Conservation (phyloP, 2,797 vertebrate genomes). For the Eurystomus glaucurus region DNA sequence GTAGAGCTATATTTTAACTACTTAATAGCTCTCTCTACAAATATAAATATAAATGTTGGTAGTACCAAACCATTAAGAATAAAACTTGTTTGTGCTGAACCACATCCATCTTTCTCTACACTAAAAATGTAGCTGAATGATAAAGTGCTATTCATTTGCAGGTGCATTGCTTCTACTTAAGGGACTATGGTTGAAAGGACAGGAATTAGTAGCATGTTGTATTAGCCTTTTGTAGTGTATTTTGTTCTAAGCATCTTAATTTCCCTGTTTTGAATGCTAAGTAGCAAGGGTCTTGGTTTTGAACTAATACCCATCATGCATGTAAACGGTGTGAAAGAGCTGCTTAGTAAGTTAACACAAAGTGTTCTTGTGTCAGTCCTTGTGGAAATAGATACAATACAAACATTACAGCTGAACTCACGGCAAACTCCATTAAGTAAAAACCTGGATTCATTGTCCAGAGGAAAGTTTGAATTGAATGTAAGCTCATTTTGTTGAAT, state of each 20-base stretch:
- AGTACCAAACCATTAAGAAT: conserved; percentile 89
- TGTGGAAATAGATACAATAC: conserved; percentile 99
- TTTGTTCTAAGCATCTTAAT: conserved; percentile 99
- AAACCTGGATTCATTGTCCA: conserved; percentile 94
- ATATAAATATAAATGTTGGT: conserved; percentile 88
- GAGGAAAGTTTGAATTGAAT: conserved; percentile 91
- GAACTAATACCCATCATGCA: conserved; percentile 98
- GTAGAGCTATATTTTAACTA: conserved; percentile 86
- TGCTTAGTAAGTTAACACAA: conserved; percentile 97
- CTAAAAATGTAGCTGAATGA: conserved; percentile 92
- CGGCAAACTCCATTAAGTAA: conserved; percentile 96
- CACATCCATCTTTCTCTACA: conserved; percentile 88
- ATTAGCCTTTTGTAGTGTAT: conserved; percentile 99
- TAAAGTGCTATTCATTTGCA: conserved; percentile 99
- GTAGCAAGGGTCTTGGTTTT: conserved; percentile 97
- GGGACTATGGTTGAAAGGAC: conserved; percentile 96
- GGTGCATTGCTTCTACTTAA: conserved; percentile 99
- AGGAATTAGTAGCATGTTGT: conserved; percentile 98
- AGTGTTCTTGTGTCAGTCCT: conserved; percentile 99
- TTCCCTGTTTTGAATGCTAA: conserved; percentile 99
- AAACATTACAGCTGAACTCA: conserved; percentile 99
- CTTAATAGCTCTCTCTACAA: conserved; percentile 86
- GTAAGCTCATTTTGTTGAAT: conserved; percentile 99
- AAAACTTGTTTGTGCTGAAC: conserved; percentile 93
- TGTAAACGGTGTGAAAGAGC: conserved; percentile 99